Evolutionary conservation across 2,797 vertebrate species (phyloP).

Genomic region (Leptodactylus fallax): DNA sequence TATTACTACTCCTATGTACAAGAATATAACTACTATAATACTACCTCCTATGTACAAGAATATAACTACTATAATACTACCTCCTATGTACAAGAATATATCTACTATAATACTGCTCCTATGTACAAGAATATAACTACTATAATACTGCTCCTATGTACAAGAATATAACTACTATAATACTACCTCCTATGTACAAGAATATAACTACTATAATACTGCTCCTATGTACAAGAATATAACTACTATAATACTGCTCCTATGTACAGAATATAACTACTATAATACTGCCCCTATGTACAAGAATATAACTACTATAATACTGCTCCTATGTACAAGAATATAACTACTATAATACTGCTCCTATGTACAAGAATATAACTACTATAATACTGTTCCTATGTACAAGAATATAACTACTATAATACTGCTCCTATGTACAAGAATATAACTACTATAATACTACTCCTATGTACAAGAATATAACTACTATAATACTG

Average conservation of each 20-base stretch:
- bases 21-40: constrained; percentile 6
- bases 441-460: constrained; percentile 2
- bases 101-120: background rate
- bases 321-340: too few species aligned
- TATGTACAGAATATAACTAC: too few species aligned
- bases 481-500: constrained; percentile 22
- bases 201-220: too few species aligned
- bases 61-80: constrained; percentile 5
- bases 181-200: background rate
- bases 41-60: background rate
- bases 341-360: too few species aligned
- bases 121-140: constrained; percentile 8
- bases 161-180: constrained; percentile 13
- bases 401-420: constrained; percentile 9
- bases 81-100: background rate
- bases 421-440: constrained; percentile 8
- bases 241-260: too few species aligned
- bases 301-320: too few species aligned
- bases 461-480: constrained; percentile 9
- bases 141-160: background rate
- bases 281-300: too few species aligned
- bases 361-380: too few species aligned
- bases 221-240: too few species aligned
- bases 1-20: too few species aligned
- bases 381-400: too few species aligned